Percentiles rank a stretch among this genome's conserved stretches.
These are phyloP conservation scores for Rotaria magnacalcarata DNA, from an alignment of 2,888 invertebrate genomes.

Conservation along the genomic window DNA sequence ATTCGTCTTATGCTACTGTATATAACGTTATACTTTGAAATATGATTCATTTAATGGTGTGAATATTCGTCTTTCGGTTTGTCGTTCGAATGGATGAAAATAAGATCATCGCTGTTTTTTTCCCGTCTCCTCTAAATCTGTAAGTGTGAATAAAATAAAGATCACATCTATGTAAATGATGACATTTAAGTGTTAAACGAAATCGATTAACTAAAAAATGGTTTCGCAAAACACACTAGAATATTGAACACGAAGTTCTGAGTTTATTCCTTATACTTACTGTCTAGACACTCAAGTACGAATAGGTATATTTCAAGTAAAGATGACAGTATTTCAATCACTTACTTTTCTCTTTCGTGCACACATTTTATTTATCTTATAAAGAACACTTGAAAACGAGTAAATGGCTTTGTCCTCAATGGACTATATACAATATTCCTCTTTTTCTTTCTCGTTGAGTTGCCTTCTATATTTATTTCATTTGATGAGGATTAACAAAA, in stretches of 20 bases:
- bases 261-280: not conserved
- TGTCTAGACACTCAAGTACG: not conserved
- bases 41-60: not conserved
- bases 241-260: not conserved
- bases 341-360: not conserved
- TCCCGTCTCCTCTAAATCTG: not conserved
- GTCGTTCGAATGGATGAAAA: not conserved
- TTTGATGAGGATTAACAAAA: conserved; percentile 11
- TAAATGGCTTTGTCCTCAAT: not conserved
- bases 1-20: not conserved
- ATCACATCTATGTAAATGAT: not conserved
- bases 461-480: not conserved
- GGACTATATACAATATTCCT: not conserved
- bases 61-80: not conserved
- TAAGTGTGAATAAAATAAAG: not conserved
- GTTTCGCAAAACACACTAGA: not conserved
- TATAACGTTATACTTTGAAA: not conserved
- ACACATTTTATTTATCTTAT: not conserved
- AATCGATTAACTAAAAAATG: not conserved
- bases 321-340: not conserved
- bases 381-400: not conserved
- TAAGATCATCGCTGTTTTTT: not conserved
- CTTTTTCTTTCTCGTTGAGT: not conserved
- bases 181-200: not conserved
- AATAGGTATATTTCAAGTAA: not conserved